These are phyloP conservation scores for Spicauda simplicius DNA, from an alignment of 2,888 invertebrate species.

Conservation along the genomic window DNA sequence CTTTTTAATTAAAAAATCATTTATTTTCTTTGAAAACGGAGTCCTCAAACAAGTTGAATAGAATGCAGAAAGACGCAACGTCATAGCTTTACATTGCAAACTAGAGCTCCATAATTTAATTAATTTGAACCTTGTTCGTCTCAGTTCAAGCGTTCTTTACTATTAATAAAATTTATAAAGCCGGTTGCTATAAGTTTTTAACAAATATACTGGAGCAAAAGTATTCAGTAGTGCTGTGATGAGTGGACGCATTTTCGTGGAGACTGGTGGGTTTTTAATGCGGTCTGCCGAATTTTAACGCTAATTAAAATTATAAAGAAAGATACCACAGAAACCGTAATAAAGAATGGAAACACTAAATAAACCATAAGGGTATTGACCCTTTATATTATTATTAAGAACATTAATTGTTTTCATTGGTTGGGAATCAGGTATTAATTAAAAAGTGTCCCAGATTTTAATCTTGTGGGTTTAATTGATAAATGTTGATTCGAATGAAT, in stretches of 20 bases:
- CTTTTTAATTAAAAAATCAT: constrained; percentile 55
- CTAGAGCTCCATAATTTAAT: constrained; percentile 35
- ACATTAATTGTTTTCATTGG: too few species aligned
- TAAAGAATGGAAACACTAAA: too few species aligned
- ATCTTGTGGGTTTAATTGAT: too few species aligned
- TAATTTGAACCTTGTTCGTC: constrained; percentile 36
- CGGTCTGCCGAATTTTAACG: too few species aligned
- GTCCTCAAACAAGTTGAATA: constrained; percentile 34
- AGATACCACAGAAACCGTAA: too few species aligned
- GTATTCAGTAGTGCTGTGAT: background rate
- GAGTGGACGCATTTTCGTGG: too few species aligned
- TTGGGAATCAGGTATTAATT: too few species aligned
- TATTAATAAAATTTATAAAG: constrained; percentile 34
- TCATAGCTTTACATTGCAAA: constrained; percentile 35
- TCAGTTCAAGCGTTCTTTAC: constrained; percentile 33
- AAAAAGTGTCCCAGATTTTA: too few species aligned
- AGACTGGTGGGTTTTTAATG: background rate
- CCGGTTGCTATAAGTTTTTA: constrained; percentile 17
- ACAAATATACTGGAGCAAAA: constrained; percentile 17
- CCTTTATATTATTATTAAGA: too few species aligned
- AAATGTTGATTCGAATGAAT: too few species aligned
- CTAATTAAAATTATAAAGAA: too few species aligned
- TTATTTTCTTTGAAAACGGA: constrained; percentile 41
- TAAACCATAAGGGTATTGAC: too few species aligned
- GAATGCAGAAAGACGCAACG: constrained; percentile 34